Percentiles rank a stretch among this genome's conserved stretches.
Conservation (phyloP, 2,113 vertebrate genomes). For the Elgaria multicarinata region DNA sequence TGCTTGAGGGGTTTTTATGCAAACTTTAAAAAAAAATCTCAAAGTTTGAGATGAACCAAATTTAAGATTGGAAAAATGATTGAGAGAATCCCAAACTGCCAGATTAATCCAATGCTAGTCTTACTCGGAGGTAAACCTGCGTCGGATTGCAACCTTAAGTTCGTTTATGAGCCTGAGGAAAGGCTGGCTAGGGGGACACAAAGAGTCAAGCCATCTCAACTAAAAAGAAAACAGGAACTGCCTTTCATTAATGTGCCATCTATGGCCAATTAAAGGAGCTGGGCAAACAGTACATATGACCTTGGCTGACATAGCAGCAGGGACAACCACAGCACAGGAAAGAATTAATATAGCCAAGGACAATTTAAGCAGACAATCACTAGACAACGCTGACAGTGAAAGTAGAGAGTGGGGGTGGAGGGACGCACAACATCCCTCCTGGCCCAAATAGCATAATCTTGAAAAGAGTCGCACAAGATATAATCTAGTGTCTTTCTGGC, state of each 20-base stretch:
- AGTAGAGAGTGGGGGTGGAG: not conserved
- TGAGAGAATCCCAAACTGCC: not conserved
- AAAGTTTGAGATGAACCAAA: no score
- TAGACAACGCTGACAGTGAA: conserved; percentile 56
- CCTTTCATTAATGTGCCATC: conserved; percentile 21
- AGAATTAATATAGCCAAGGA: conserved; percentile 63
- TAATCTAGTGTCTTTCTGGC: conserved; percentile 47
- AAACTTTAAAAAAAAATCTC: no score
- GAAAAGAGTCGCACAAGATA: conserved; percentile 61
- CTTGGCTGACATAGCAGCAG: conserved; percentile 21
- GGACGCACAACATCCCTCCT: conserved; percentile 26
- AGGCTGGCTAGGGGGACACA: not conserved
- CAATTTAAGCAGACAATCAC: conserved; percentile 55
- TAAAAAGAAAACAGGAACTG: conserved; percentile 27
- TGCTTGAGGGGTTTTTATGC: no score
- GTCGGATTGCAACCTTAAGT: not conserved
- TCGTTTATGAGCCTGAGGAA: not conserved
- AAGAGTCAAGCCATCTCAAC: conserved; percentile 32
- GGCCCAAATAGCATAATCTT: conserved; percentile 59
- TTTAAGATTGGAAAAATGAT: no score
- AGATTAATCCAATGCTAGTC: not conserved
- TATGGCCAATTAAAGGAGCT: conserved; percentile 48
- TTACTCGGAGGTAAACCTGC: not conserved
- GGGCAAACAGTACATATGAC: conserved; percentile 32
- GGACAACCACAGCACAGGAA: conserved; percentile 35